Evolutionary conservation across 1,140 invertebrate species (phyloP), one percentile per base, ranked within the genome.

Genomic region (Drosophila nigromelanica): DNA sequence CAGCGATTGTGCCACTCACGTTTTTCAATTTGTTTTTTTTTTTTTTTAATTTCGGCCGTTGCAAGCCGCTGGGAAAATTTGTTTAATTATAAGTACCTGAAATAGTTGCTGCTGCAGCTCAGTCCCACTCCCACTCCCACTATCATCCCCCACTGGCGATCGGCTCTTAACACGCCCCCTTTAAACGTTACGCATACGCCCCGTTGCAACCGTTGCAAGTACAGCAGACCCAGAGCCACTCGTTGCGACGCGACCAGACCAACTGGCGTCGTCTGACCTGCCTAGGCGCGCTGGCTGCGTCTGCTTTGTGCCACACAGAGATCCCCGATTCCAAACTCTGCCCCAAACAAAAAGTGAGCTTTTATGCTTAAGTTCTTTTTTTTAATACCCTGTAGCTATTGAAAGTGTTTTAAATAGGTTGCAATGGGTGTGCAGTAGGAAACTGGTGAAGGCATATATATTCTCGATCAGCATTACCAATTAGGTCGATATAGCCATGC

Each of bases 21-120:
- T 87, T 87, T 89, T 87, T 87, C 83, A 82, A 87, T 87, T 87
- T 87, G 72, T 82, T 75, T 63, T 39, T 7, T 35, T 10, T 35
- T 35, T 35, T 33, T 7, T 33, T 33, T 33, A 6, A 7, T 33
- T 10, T 35, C 3, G 33, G 33, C 33, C 7, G 21, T 14, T 24
- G 30, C 30, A 10, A 12, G 3, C 40, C 21, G 37, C 54, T 73
- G 70, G 63, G 63, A 81, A 86, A 86, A 86, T 86, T 87, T 87
- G 82, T 82, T 86, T 86, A 86, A 86, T 86, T 86, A 86, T 87
- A 81, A 67, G 39, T 37, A 59, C 33, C 60, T 47, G 37, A 64
- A 64, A 62, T 62, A 50, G 48, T 79, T 43, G 33, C 62, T 42
- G 12, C 51, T 59, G 45, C 24, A 60, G 27, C 43, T 14, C 24